Conservation (phyloP, 2,888 invertebrate species). For the Hypolimnas misippus region DNA sequence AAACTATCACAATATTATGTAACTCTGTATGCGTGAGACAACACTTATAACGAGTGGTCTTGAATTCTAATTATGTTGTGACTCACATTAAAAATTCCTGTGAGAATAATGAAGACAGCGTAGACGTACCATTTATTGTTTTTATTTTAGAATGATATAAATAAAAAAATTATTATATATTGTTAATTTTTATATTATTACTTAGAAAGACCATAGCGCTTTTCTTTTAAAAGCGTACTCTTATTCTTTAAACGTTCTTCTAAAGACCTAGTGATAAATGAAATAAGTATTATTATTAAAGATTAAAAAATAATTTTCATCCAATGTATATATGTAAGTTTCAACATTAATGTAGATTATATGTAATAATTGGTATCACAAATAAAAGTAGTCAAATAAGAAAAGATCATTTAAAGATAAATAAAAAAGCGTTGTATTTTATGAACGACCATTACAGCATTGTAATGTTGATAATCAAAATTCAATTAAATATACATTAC, state of each 20-base stretch:
- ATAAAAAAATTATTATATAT: no score
- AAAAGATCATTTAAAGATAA: not conserved
- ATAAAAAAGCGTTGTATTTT: not conserved
- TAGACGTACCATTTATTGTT: not conserved
- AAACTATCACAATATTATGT: not conserved
- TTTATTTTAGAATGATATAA: not conserved
- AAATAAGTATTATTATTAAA: no score
- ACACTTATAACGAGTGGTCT: not conserved
- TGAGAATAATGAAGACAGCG: not conserved
- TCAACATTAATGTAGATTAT: no score
- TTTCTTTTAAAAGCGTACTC: no score
- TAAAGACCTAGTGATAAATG: no score
- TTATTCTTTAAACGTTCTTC: no score
- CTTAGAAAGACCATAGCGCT: no score
- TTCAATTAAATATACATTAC: conserved; percentile 69
- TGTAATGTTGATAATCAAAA: not conserved
- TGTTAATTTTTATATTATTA: no score
- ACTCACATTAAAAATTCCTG: conserved; percentile 5
- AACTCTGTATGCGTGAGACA: conserved; percentile 1
- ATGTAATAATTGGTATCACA: no score
- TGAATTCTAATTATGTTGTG: conserved; percentile 9
- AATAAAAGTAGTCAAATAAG: not conserved
- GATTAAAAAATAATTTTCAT: no score
- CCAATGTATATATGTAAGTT: no score
- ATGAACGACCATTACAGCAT: not conserved